These are phyloP conservation scores for Scomber japonicus DNA, from an alignment of 2,113 vertebrate species.

Conservation along the genomic window DNA sequence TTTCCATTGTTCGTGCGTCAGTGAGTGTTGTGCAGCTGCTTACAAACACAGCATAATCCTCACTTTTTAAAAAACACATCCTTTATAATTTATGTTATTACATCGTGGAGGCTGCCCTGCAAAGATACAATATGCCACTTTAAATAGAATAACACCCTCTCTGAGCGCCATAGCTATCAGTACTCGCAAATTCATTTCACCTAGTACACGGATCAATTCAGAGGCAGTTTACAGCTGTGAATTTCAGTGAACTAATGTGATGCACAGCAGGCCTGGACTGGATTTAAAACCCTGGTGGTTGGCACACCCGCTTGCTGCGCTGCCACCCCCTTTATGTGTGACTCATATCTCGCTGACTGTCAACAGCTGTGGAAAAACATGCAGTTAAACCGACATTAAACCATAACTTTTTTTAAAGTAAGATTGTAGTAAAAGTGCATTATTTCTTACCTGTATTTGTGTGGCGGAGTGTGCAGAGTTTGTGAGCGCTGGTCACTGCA, in stretches of 20 bases:
- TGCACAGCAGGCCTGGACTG: constrained; percentile 32
- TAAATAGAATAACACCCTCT: not conserved
- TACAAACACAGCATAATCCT: not conserved
- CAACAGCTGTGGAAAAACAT: not conserved
- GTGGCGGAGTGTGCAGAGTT: constrained; percentile 43
- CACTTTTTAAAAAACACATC: not conserved
- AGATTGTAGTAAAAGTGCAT: not conserved
- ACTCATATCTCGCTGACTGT: constrained; percentile 27
- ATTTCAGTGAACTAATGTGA: not conserved
- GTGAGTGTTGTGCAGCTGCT: not conserved
- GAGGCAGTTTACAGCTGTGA: not conserved
- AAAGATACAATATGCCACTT: not conserved
- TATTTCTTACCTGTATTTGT: constrained; percentile 68
- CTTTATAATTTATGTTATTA: too few relatives aligned
- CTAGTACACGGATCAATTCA: fast-evolving
- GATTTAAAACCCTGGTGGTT: constrained; percentile 3
- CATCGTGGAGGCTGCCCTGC: not conserved
- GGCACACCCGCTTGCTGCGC: constrained; percentile 13
- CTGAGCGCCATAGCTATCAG: too few relatives aligned
- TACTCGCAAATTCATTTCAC: not conserved
- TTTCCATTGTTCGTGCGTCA: constrained; percentile 16
- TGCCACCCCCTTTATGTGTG: constrained; percentile 18
- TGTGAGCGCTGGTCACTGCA: constrained; percentile 39
- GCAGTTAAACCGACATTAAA: not conserved
- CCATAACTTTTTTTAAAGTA: not conserved